Evolutionary conservation across 2,797 vertebrate genomes (phyloP), one percentile per base, ranked within the genome.

Genomic region (Paedocypris micromegethes): DNA sequence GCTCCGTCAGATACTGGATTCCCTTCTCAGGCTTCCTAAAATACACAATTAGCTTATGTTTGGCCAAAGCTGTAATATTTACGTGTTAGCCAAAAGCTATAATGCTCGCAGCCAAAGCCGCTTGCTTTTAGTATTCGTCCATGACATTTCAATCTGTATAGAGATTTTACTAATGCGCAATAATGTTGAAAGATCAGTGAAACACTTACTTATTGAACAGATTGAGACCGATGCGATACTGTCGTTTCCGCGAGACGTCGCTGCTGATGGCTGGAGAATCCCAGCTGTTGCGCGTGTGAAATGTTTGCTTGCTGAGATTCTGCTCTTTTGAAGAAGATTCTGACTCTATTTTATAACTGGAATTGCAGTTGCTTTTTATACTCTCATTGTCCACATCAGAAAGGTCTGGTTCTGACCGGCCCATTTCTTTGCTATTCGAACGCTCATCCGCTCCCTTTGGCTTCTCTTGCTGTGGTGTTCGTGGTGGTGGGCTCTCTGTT

Each of bases 251-350:
- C 79, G 97, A 94, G 70, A 97, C 83, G 23, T 98, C 96, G 0
- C 98, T 97, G 81, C 96, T 98, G 86, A 97, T 98, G 72, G 96
- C 94, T 3, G 96, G 96, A 0, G 96, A 98, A 87, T 98, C 96
- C 94, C 96, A 98, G 90, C 95, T 97, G 88, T 97, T 96, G 0
- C 94, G 93, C 2, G 96, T 93, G 88, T 98, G 96, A 82, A 98
- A 98, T 0, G 93, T 96, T 87, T 98, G 96, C 81, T 97, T 96
- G 89, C 93, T 97, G 74, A 98, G 88, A 0, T 91, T 92, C 88
- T 96, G 95, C 78, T 98, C 96, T 88, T 95, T 85, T 0, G 94
- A 98, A 2, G 94, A 95, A 0, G 93, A 94, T 85, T 98, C 96
- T 0, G 96, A 98, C 82, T 98, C 97, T 84, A 97, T 94, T 41